These are phyloP conservation scores for Eupithecia dodoneata DNA, from an alignment of 2,888 invertebrate genomes.

Conservation along the genomic window DNA sequence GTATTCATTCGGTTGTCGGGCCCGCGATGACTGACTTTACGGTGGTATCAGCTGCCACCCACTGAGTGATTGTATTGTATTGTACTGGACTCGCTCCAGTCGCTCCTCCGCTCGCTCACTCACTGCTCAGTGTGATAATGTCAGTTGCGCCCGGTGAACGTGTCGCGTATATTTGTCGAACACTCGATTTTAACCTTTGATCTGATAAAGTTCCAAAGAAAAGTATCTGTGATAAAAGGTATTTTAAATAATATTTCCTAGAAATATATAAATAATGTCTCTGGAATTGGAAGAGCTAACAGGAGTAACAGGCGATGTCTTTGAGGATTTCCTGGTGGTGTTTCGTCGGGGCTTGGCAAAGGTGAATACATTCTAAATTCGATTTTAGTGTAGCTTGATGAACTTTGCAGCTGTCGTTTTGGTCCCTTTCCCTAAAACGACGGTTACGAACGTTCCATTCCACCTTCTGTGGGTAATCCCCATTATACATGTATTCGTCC, in stretches of 20 bases:
- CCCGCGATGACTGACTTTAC: constrained; percentile 3
- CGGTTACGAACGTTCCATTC: neutral
- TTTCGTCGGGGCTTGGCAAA: constrained; percentile 88
- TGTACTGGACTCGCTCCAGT: constrained; percentile 13
- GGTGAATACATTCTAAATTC: constrained; percentile 85
- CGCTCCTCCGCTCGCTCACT: neutral
- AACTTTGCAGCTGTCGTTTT: constrained; percentile 3
- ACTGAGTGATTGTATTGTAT: neutral
- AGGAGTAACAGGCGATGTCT: constrained; percentile 87
- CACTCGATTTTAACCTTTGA: constrained; percentile 69
- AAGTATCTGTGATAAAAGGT: constrained; percentile 70
- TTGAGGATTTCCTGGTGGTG: constrained; percentile 89
- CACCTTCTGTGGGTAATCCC: neutral
- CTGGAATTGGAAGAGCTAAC: constrained; percentile 86
- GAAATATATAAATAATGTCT: constrained; percentile 80
- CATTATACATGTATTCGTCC: neutral
- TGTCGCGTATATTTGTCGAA: constrained; percentile 52
- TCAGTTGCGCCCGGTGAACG: constrained; percentile 56
- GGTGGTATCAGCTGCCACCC: neutral
- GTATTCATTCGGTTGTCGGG: constrained; percentile 13
- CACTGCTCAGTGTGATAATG: constrained; percentile 60
- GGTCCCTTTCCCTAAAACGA: neutral
- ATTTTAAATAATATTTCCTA: constrained; percentile 54
- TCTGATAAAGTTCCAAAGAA: constrained; percentile 75
- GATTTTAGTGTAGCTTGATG: constrained; percentile 49